Conservation (phyloP, 2,113 vertebrate genomes). For the Merops nubicus region DNA sequence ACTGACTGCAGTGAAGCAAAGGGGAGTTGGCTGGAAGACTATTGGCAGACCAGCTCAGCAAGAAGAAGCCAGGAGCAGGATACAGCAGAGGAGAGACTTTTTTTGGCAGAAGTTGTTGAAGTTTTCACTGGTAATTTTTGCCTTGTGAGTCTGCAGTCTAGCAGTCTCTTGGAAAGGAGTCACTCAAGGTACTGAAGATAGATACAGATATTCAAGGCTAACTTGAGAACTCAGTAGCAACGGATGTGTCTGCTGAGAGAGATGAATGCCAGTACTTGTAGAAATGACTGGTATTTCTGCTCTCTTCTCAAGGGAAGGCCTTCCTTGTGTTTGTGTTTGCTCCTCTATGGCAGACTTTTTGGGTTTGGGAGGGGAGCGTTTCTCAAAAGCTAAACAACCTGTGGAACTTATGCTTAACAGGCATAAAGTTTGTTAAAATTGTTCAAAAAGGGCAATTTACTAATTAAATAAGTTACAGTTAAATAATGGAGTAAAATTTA, state of each 20-base stretch:
- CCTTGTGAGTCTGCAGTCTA: neutral
- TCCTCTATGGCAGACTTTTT: neutral
- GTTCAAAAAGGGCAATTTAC: neutral
- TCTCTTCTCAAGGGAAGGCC: neutral
- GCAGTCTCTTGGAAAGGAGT: neutral
- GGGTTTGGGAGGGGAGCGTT: neutral
- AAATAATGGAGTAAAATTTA: neutral
- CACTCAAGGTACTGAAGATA: neutral
- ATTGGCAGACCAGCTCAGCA: neutral
- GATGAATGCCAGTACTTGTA: neutral
- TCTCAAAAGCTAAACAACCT: neutral
- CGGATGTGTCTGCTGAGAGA: neutral
- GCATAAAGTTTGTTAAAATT: too few species aligned
- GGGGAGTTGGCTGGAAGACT: neutral
- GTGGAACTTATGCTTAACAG: neutral
- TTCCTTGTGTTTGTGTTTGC: neutral
- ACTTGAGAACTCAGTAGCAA: neutral
- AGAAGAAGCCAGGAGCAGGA: neutral
- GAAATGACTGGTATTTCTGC: neutral
- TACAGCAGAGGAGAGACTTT: neutral
- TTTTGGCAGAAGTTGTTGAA: neutral
- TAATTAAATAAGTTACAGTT: too few species aligned
- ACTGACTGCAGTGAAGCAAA: neutral
- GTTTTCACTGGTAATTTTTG: neutral
- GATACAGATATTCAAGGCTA: neutral